Percentiles rank a stretch among this genome's conserved stretches.
These are phyloP conservation scores for Adelphocoris suturalis DNA, from an alignment of 2,888 invertebrate species.

Conservation along the genomic window DNA sequence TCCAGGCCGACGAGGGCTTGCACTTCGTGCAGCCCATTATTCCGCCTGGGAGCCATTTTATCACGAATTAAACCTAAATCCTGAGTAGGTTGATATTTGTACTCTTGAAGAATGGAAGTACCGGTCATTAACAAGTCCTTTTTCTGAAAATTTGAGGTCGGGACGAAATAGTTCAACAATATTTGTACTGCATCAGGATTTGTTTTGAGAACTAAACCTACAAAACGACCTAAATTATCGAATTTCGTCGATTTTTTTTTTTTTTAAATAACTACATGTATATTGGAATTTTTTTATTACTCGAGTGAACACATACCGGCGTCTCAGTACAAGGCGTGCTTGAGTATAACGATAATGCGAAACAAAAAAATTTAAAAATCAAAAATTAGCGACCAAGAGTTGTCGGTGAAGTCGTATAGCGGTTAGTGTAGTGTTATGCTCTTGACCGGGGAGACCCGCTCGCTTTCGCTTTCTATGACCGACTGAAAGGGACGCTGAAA, in stretches of 20 bases:
- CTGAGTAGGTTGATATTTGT: conserved; percentile 74
- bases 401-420: conserved; percentile 67
- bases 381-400: conserved; percentile 61
- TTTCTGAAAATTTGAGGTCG: conserved; percentile 38
- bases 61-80: conserved; percentile 72
- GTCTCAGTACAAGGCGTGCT: conserved; percentile 75
- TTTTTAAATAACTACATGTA: conserved; percentile 63
- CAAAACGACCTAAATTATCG: conserved; percentile 62
- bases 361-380: conserved; percentile 60
- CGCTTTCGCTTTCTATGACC: conserved; percentile 76
- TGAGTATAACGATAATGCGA: conserved; percentile 68
- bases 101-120: conserved; percentile 74
- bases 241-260: conserved; percentile 67
- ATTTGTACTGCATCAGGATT: conserved; percentile 75
- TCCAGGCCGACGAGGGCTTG: conserved; percentile 76
- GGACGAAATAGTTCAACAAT: conserved; percentile 64
- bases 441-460: conserved; percentile 77
- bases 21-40: conserved; percentile 76
- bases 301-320: conserved; percentile 76
- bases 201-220: conserved; percentile 65
- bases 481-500: conserved; percentile 77
- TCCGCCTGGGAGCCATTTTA: conserved; percentile 76
- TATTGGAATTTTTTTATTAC: conserved; percentile 56
- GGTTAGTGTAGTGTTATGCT: conserved; percentile 60
- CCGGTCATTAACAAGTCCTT: conserved; percentile 73